A percentile compares a stretch with the other conserved stretches of the same genome.
These are phyloP conservation scores for Hydriomena furcata DNA, from an alignment of 2,888 invertebrate species.

Conservation along the genomic window DNA sequence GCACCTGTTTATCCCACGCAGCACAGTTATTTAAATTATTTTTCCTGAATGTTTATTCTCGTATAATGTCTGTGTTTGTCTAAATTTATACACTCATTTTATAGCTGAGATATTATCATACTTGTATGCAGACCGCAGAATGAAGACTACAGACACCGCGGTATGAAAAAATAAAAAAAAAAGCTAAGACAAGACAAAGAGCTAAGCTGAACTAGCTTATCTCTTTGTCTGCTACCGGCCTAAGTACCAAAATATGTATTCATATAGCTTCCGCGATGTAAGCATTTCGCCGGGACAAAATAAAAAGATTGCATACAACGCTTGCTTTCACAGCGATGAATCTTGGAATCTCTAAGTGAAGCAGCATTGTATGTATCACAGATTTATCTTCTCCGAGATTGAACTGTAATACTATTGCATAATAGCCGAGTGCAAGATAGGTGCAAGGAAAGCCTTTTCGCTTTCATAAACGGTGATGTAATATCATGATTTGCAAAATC, in stretches of 20 bases:
- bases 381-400: conserved; percentile 6
- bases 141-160: no score
- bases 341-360: conserved; percentile 1
- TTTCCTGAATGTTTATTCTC: no score
- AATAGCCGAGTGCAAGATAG: conserved; percentile 23
- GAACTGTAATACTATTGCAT: conserved; percentile 20
- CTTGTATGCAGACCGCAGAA: no score
- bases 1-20: no score
- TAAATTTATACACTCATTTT: no score
- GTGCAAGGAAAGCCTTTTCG: conserved; percentile 24
- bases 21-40: no score
- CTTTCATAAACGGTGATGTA: conserved; percentile 18
- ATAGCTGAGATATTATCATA: no score
- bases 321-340: background rate
- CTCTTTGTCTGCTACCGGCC: no score
- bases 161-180: no score
- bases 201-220: no score
- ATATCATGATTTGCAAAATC: background rate
- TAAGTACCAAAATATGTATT: conserved; percentile 8
- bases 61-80: no score
- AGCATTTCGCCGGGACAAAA: background rate
- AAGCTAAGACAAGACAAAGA: no score
- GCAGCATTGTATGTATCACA: conserved; percentile 11
- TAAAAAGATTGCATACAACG: conserved; percentile 6
- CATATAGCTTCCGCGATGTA: conserved; percentile 1